Percentiles rank a stretch among this genome's conserved stretches.
Evolutionary conservation across 1,140 invertebrate species (phyloP).

Genomic region (Zaprionus vittiger): DNA sequence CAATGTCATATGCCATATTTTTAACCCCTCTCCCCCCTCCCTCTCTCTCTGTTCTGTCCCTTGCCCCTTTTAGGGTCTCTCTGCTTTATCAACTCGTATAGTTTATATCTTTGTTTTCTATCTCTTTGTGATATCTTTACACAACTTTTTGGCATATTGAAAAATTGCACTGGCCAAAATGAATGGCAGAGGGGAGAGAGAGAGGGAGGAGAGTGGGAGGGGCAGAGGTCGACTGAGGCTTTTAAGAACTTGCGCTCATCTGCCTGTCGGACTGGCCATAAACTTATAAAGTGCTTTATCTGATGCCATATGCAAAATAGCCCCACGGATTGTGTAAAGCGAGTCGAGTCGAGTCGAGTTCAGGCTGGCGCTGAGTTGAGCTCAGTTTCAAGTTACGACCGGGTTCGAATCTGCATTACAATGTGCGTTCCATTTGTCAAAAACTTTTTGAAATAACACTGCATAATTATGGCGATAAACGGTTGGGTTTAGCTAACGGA

Average conservation of each 20-base stretch:
- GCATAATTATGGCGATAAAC: conserved; percentile 20
- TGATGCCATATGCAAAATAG: conserved; percentile 45
- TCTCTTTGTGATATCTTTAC: conserved; percentile 49
- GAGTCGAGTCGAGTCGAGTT: neutral
- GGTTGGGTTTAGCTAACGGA: neutral
- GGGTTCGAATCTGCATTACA: conserved; percentile 47
- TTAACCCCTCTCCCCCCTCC: conserved; percentile 22
- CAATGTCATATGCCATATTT: conserved; percentile 71
- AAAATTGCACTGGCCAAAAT: conserved; percentile 58
- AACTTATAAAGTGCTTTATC: conserved; percentile 52
- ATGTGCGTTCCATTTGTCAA: conserved; percentile 43
- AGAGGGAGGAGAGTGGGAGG: conserved; percentile 6
- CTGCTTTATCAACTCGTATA: conserved; percentile 73
- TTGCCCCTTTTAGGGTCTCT: neutral
- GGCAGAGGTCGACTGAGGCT: neutral
- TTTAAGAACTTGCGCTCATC: conserved; percentile 41
- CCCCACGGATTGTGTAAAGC: neutral
- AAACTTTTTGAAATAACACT: conserved; percentile 11
- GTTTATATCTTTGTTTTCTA: conserved; percentile 77
- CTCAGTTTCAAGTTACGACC: conserved; percentile 23
- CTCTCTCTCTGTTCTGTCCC: neutral
- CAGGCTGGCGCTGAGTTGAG: neutral
- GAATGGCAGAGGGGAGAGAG: neutral
- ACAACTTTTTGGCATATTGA: conserved; percentile 60
- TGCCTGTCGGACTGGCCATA: conserved; percentile 32